Conservation (phyloP, 1,140 invertebrate genomes). For the Bicyclus anynana region DNA sequence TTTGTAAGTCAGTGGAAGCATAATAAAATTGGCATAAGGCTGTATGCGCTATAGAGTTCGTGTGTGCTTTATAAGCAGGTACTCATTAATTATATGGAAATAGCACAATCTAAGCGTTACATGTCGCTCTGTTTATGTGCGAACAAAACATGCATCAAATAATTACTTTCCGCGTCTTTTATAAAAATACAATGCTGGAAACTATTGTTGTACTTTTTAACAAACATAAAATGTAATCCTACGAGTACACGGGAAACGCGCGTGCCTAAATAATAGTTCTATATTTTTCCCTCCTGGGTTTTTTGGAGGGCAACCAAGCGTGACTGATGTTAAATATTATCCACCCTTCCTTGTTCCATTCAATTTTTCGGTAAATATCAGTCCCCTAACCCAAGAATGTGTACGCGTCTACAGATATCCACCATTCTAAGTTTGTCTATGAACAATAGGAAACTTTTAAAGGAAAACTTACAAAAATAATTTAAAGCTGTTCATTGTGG, state of each 20-base stretch:
- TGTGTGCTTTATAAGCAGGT: no score
- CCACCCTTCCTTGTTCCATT: not conserved
- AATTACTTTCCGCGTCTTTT: not conserved
- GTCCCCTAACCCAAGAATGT: not conserved
- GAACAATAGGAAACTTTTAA: no score
- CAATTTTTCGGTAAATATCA: conserved; percentile 15
- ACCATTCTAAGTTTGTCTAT: no score
- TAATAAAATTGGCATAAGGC: no score
- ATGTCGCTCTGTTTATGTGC: not conserved
- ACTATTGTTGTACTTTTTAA: not conserved
- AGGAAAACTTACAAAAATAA: no score
- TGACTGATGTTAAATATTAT: conserved; percentile 10
- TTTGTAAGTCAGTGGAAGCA: no score
- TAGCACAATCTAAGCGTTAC: no score
- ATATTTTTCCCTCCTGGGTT: not conserved
- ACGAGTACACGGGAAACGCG: not conserved
- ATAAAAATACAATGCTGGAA: not conserved
- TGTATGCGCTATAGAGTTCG: no score
- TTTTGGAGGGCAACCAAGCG: conserved; percentile 9
- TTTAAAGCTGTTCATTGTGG: no score
- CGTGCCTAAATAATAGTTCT: not conserved
- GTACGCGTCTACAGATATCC: not conserved
- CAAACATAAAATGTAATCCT: not conserved
- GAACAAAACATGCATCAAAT: not conserved
- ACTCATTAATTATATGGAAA: no score